These are phyloP conservation scores for Eremobia ochroleuca DNA, from an alignment of 2,888 invertebrate genomes.

Conservation along the genomic window DNA sequence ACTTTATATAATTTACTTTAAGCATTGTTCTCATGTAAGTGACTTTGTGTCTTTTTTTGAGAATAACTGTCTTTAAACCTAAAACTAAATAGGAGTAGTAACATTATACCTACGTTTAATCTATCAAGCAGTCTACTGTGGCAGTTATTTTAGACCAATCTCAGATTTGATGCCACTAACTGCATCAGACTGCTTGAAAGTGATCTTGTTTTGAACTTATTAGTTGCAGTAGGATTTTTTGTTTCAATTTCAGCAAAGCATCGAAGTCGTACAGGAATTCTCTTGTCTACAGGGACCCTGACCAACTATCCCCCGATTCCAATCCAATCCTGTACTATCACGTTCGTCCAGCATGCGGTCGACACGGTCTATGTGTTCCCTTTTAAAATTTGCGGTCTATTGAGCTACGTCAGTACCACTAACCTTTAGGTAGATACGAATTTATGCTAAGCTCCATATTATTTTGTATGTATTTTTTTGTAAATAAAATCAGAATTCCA, in stretches of 20 bases:
- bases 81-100: neutral
- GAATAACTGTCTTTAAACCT: too few species aligned
- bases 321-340: neutral
- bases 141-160: neutral
- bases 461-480: neutral
- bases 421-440: neutral
- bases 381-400: conserved; percentile 18
- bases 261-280: neutral
- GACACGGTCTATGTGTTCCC: too few species aligned
- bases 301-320: neutral
- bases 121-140: neutral
- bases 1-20: too few species aligned
- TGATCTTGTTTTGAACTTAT: neutral
- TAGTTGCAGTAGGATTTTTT: too few species aligned
- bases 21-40: too few species aligned
- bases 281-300: neutral
- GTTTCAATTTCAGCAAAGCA: neutral
- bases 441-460: neutral
- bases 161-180: too few species aligned
- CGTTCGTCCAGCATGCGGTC: neutral
- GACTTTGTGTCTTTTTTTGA: too few species aligned
- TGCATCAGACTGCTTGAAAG: neutral
- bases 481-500: neutral
- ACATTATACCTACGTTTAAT: neutral
- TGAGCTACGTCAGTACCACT: neutral